Evolutionary conservation across 92 coral and sea anemone species (phyloP).

Genomic region (Porites cylindrica): DNA sequence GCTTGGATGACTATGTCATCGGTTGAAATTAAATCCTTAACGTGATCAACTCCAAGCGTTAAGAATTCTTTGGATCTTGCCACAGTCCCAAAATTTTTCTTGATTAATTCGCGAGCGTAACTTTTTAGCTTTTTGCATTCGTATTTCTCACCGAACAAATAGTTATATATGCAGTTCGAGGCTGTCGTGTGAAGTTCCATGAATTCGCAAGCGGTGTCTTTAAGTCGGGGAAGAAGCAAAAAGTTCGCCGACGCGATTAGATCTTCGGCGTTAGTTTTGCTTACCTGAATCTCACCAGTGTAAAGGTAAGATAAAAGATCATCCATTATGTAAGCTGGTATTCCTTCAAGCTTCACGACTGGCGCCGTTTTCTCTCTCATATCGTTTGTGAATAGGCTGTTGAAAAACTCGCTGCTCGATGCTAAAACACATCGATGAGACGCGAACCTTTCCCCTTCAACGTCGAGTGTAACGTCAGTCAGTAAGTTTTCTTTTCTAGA

Average conservation of each 20-base stretch:
- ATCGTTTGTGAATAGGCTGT: constrained; percentile 78
- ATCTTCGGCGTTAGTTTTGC: constrained; percentile 83
- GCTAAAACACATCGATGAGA: constrained; percentile 82
- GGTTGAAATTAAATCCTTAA: constrained; percentile 79
- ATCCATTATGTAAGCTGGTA: constrained; percentile 63
- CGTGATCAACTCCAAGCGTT: constrained; percentile 63
- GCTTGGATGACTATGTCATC: constrained; percentile 78
- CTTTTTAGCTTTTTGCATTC: constrained; percentile 79
- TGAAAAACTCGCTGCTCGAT: constrained; percentile 74
- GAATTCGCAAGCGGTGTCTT: constrained; percentile 78
- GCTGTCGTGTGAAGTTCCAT: constrained; percentile 75
- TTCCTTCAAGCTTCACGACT: constrained; percentile 63
- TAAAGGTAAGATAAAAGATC: constrained; percentile 73
- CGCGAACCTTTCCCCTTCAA: constrained; percentile 73
- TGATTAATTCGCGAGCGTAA: constrained; percentile 81
- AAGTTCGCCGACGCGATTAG: constrained; percentile 86
- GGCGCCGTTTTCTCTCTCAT: constrained; percentile 76
- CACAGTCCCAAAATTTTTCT: constrained; percentile 81
- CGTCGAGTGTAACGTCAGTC: constrained; percentile 72
- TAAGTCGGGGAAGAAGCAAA: constrained; percentile 80
- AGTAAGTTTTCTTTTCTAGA: constrained; percentile 60
- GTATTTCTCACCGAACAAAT: constrained; percentile 83
- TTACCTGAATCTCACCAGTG: constrained; percentile 80
- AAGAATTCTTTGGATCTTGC: constrained; percentile 83
- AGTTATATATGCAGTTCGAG: constrained; percentile 79